Percentiles rank a stretch among this genome's conserved stretches.
Evolutionary conservation across 2,888 invertebrate genomes (phyloP).

Genomic region (Drosophila kanekoi): DNA sequence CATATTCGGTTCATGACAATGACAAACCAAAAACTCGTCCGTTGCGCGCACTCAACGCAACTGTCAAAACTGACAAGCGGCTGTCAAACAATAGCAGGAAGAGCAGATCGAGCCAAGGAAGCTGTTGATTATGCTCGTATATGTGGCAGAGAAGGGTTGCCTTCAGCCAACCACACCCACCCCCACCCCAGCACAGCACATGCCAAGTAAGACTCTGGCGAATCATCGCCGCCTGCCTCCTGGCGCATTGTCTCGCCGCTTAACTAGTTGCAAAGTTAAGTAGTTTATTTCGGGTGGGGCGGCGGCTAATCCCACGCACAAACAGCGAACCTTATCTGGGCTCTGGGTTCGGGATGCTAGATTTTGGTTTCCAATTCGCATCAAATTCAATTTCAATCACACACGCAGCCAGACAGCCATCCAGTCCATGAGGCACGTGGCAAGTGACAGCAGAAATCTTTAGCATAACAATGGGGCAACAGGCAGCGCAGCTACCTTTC

Average conservation of each 20-base stretch:
- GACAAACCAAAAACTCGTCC: conserved; percentile 73
- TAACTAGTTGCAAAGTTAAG: conserved; percentile 83
- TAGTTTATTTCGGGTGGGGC: conserved; percentile 75
- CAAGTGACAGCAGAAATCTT: conserved; percentile 74
- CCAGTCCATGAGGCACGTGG: conserved; percentile 71
- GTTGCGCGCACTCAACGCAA: conserved; percentile 65
- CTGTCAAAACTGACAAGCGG: conserved; percentile 76
- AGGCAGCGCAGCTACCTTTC: conserved; percentile 55
- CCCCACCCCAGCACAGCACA: neutral
- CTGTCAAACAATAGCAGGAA: conserved; percentile 77
- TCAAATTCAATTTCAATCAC: conserved; percentile 81
- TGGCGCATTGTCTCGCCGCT: conserved; percentile 68
- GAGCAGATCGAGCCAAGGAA: conserved; percentile 61
- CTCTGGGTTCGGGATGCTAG: conserved; percentile 16
- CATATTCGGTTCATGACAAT: conserved; percentile 47
- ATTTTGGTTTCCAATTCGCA: conserved; percentile 54
- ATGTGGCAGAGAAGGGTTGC: conserved; percentile 64
- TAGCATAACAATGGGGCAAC: conserved; percentile 75
- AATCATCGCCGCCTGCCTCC: conserved; percentile 55
- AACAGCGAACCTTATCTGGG: conserved; percentile 39
- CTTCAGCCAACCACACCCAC: conserved; percentile 5
- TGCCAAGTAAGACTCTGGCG: conserved; percentile 21
- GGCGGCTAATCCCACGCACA: conserved; percentile 55
- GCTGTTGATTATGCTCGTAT: conserved; percentile 60
- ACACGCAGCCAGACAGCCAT: conserved; percentile 50